Evolutionary conservation across 2,113 vertebrate species (phyloP), one percentile per base, ranked within the genome.

Genomic region (Neoarius graeffei): DNA sequence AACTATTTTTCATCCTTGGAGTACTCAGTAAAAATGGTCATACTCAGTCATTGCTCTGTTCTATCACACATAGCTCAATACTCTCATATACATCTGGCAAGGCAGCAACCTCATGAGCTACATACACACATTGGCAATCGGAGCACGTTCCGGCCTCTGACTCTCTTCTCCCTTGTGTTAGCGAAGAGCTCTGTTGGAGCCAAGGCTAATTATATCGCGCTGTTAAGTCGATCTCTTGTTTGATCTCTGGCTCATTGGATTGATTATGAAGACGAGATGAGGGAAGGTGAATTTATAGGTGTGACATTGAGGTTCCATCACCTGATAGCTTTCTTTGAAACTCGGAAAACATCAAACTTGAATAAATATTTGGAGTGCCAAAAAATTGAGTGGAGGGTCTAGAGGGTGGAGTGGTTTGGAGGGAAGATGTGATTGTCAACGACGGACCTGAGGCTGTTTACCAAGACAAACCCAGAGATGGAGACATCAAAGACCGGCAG

Each of bases 361-460:
- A 71, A 84, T 89, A 84, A 84, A 84, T 80, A 89, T 86, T 84
- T 84, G 85, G 59, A 54, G 62, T 85, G 35, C 85, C 79, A 64
- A 64, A 89, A 30, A 27, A 54, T 25, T 5, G 73, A 50, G 48
- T 50, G 20, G 92, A 97, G 88, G 91, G 93, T 92, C 86, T 95
- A 94, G 90, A 96, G 96, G 91, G 92, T 90, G 88, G 88, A 92
- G 88, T 92, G 94, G 64, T 93, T 93, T 87, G 96, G 91, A 62
- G 88, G 93, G 92, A 94, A 95, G 57, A 96, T 74, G 85, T 95
- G 96, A 85, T 91, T 94, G 92, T 94, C 95, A 86, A 96, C 91
- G 91, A 95, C 90, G 6, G 93, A 90, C 91, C 96, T 95, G 79
- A 96, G 94, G 91, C 94, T 94, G 86, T 95, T 94, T 90, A 93